phyloP scores from a whole-genome alignment of 2,888 invertebrate species.

The Hirudinaria manillensis region DNA sequence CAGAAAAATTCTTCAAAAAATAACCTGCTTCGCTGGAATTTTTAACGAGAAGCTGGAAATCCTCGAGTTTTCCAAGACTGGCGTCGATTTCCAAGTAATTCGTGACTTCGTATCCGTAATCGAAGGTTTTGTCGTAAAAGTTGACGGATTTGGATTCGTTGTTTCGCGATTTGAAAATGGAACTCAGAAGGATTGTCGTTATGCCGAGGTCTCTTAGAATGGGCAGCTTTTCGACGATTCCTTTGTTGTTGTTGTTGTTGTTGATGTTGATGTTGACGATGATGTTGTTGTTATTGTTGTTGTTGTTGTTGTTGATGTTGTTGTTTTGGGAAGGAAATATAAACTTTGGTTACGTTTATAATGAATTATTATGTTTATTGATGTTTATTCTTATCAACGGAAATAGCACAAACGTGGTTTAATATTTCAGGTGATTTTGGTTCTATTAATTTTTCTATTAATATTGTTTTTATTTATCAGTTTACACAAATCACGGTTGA shows the following conservation, averaged over 20 bases:
- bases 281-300: too few relatives aligned
- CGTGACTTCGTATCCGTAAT: constrained; percentile 38
- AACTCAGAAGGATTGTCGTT: constrained; percentile 45
- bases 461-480: too few relatives aligned
- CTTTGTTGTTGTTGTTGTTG: constrained; percentile 37
- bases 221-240: constrained; percentile 44
- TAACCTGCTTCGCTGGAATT: neutral
- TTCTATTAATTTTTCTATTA: too few relatives aligned
- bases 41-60: neutral
- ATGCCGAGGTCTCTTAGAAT: constrained; percentile 46
- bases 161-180: constrained; percentile 42
- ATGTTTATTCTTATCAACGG: too few relatives aligned
- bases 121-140: constrained; percentile 15
- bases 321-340: too few relatives aligned
- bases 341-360: too few relatives aligned
- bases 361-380: too few relatives aligned
- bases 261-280: constrained; percentile 38
- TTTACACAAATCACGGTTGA: too few relatives aligned
- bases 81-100: constrained; percentile 36
- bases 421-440: too few relatives aligned
- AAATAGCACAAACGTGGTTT: too few relatives aligned
- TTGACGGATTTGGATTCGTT: neutral
- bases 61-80: constrained; percentile 27
- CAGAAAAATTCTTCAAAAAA: too few relatives aligned
- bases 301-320: too few relatives aligned